Conservation (phyloP, 2,888 invertebrate genomes). For the Sphaerophoria taeniata region DNA sequence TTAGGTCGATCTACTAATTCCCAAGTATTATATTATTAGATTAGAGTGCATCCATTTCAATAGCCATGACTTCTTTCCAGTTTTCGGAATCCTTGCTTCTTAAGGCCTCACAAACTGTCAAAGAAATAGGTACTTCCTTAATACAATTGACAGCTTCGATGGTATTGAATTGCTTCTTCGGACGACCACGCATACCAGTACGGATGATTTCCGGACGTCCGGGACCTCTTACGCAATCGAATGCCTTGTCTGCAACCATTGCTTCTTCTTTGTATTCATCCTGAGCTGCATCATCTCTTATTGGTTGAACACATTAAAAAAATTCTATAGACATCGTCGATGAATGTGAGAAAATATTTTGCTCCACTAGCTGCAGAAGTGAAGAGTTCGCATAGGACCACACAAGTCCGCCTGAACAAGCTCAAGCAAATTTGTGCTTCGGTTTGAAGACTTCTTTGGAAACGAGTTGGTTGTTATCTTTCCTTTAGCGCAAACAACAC, state of each 20-base stretch:
- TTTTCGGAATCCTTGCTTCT: not conserved
- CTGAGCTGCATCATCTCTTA: too few species aligned
- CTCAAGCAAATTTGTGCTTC: conserved; percentile 33
- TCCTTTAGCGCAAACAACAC: conserved; percentile 33
- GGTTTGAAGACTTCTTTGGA: conserved; percentile 5
- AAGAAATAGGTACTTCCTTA: too few species aligned
- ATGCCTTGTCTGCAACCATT: not conserved
- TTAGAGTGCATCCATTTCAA: conserved; percentile 12
- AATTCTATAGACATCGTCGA: too few species aligned
- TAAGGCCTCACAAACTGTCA: not conserved
- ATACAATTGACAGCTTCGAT: not conserved
- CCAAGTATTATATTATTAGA: conserved; percentile 51
- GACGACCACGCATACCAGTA: not conserved
- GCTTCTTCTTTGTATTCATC: too few species aligned
- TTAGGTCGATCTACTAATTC: conserved; percentile 36
- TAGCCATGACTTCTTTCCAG: conserved; percentile 23
- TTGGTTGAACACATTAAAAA: too few species aligned
- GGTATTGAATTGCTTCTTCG: not conserved
- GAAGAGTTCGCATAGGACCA: conserved; percentile 39
- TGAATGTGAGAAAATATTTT: conserved; percentile 34
- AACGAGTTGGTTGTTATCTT: conserved; percentile 44
- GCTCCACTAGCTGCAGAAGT: conserved; percentile 30
- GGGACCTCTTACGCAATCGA: not conserved
- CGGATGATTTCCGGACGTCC: not conserved
- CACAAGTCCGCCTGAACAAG: conserved; percentile 50